Evolutionary conservation across 2,797 vertebrate species (phyloP).

Genomic region (Babyrousa celebensis): DNA sequence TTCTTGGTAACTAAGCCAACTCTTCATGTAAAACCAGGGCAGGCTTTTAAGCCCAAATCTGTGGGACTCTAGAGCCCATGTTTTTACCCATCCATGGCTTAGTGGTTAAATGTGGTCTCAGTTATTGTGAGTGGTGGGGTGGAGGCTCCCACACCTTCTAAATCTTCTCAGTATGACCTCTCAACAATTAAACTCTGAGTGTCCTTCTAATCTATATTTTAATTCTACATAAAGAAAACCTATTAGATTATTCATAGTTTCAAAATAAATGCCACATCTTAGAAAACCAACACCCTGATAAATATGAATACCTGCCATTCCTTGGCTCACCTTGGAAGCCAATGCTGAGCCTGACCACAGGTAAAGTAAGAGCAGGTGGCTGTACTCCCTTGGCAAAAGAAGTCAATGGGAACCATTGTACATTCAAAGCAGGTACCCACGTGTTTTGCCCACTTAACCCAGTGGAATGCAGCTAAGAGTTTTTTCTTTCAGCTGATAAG

Average conservation of each 20-base stretch:
- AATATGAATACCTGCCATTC: not conserved
- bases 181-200: not conserved
- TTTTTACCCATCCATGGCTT: not conserved
- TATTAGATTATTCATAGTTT: not conserved
- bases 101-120: not conserved
- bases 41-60: not conserved
- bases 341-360: not conserved
- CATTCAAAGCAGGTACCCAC: not conserved
- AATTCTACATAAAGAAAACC: not conserved
- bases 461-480: not conserved
- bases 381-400: not conserved
- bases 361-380: not conserved
- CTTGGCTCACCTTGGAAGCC: not conserved
- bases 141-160: not conserved
- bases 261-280: not conserved
- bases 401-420: conserved; percentile 37
- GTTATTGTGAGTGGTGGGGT: not conserved
- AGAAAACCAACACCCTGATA: not conserved
- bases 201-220: not conserved
- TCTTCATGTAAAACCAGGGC: conserved; percentile 2
- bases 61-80: not conserved
- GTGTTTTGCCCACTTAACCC: not conserved
- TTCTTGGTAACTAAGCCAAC: not conserved
- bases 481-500: not conserved
- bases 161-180: conserved; percentile 11